These are phyloP conservation scores for Benthosema pterotum DNA, from an alignment of 2,797 vertebrate species.

Conservation along the genomic window DNA sequence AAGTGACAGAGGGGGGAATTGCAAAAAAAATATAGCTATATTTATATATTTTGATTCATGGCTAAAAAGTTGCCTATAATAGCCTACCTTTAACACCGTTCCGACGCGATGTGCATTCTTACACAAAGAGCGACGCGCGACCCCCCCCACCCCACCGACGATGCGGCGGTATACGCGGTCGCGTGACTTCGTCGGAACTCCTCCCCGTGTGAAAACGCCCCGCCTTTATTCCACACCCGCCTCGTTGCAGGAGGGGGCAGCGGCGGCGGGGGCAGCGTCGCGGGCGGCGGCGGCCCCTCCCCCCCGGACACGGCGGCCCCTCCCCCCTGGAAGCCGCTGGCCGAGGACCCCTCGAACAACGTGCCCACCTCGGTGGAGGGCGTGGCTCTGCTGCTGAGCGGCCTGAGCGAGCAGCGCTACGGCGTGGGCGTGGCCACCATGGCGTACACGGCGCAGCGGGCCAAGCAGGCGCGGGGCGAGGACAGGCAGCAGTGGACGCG, in stretches of 20 bases:
- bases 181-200: too few relatives aligned
- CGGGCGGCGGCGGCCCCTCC: conserved; percentile 36
- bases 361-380: conserved; percentile 90
- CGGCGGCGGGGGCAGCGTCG: too few relatives aligned
- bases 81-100: too few relatives aligned
- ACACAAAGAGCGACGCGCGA: too few relatives aligned
- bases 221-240: conserved; percentile 72
- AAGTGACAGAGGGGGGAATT: too few relatives aligned
- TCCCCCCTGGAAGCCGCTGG: conserved; percentile 76
- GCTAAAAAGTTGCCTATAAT: too few relatives aligned
- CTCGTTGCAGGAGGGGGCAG: conserved; percentile 74
- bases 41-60: too few relatives aligned
- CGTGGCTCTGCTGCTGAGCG: conserved; percentile 88
- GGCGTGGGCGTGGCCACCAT: conserved; percentile 93
- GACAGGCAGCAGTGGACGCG: conserved; percentile 95
- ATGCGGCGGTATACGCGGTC: too few relatives aligned
- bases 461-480: conserved; percentile 91
- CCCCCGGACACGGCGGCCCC: conserved; percentile 34
- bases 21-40: too few relatives aligned
- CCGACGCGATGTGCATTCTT: too few relatives aligned
- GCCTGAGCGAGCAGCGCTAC: conserved; percentile 87
- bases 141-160: too few relatives aligned
- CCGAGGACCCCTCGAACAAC: conserved; percentile 82
- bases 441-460: conserved; percentile 97
- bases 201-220: too few relatives aligned